Evolutionary conservation across 2,113 vertebrate genomes (phyloP).

Genomic region (Trichechus manatus): DNA sequence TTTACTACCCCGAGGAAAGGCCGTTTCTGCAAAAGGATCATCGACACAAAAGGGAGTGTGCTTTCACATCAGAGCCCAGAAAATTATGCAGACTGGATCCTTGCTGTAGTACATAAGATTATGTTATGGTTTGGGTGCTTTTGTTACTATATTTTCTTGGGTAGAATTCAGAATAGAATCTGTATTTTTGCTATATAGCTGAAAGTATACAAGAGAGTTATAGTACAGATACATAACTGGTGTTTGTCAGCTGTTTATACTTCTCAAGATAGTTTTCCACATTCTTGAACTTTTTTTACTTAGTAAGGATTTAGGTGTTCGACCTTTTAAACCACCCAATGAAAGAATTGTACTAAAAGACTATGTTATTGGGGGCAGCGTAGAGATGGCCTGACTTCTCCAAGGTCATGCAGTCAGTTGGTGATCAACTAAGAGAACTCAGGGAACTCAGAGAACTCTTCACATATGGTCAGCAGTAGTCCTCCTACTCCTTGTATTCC

Average conservation of each 20-base stretch:
- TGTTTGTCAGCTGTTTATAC: background rate
- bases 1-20: background rate
- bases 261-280: background rate
- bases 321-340: background rate
- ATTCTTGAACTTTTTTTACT: background rate
- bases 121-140: background rate
- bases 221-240: background rate
- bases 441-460: background rate
- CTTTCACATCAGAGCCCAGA: background rate
- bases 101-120: background rate
- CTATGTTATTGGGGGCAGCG: background rate
- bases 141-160: background rate
- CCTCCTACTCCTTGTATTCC: background rate
- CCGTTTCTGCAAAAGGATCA: background rate
- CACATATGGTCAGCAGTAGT: fast-evolving
- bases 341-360: background rate
- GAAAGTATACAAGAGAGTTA: background rate
- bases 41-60: background rate
- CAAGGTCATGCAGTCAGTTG: background rate
- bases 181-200: background rate
- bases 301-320: background rate
- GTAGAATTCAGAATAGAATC: background rate
- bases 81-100: background rate
- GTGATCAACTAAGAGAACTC: background rate
- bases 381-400: background rate